Evolutionary conservation across 2,888 invertebrate genomes (phyloP).

Genomic region (Amitus sp.): DNA sequence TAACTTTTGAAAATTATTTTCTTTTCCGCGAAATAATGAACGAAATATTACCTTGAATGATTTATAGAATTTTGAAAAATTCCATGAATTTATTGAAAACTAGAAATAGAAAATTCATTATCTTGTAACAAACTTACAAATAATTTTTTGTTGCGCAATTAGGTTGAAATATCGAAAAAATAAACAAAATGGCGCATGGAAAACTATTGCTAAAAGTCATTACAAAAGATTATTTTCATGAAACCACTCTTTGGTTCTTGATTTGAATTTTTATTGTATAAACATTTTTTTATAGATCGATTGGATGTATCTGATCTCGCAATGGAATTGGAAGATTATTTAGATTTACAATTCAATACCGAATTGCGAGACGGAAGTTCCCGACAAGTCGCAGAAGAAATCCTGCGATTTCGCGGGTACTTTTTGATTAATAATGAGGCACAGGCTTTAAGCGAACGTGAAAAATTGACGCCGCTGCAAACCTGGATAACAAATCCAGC

Average conservation of each 20-base stretch:
- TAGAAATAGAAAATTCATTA: too few species aligned
- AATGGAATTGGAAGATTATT: constrained; percentile 55
- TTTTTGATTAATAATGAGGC: constrained; percentile 44
- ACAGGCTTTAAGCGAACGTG: constrained; percentile 43
- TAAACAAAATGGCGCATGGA: too few species aligned
- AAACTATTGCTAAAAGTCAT: not conserved
- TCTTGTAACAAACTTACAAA: too few species aligned
- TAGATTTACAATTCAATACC: constrained; percentile 54
- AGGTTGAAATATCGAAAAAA: too few species aligned
- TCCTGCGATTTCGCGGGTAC: constrained; percentile 52
- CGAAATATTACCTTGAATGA: too few species aligned
- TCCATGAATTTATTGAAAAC: too few species aligned
- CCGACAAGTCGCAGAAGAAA: constrained; percentile 54
- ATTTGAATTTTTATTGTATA: not conserved
- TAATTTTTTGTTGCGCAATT: too few species aligned
- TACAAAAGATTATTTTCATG: not conserved
- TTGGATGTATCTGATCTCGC: constrained; percentile 50
- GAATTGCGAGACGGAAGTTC: constrained; percentile 57
- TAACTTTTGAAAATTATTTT: too few species aligned
- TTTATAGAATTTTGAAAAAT: too few species aligned
- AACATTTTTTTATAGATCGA: constrained; percentile 44
- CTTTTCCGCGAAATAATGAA: too few species aligned
- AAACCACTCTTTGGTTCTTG: not conserved
- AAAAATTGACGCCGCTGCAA: constrained; percentile 52
- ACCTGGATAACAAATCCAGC: constrained; percentile 48